These are phyloP conservation scores for Cygnus olor DNA, from an alignment of 2,797 vertebrate genomes.

Conservation along the genomic window DNA sequence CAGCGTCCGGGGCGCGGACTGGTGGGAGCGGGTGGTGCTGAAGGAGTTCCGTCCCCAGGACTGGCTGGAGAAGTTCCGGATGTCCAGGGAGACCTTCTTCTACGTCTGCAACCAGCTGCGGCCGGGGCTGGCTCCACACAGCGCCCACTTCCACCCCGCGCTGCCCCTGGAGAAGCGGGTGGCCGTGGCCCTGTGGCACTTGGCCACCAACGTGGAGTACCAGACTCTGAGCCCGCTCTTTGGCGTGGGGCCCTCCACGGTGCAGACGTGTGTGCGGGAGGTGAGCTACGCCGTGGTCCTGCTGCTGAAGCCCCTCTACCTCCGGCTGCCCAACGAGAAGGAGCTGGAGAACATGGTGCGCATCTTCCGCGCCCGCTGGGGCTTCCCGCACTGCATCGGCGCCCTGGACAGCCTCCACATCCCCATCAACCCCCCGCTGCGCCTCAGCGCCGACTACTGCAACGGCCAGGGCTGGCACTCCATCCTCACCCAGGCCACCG, in stretches of 20 bases:
- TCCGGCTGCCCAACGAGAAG: conserved; percentile 67
- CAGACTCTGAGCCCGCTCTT: conserved; percentile 72
- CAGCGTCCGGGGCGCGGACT: conserved; percentile 57
- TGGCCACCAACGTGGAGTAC: conserved; percentile 76
- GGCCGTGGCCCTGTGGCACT: conserved; percentile 77
- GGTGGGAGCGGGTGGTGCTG: conserved; percentile 78
- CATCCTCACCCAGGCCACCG: conserved; percentile 76
- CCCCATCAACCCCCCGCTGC: conserved; percentile 65
- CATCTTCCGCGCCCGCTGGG: conserved; percentile 75
- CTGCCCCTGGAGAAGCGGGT: conserved; percentile 77
- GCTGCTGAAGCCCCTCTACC: conserved; percentile 76
- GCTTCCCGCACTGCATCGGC: conserved; percentile 79
- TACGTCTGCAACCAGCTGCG: conserved; percentile 75
- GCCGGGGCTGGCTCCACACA: conserved; percentile 62
- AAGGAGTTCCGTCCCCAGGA: conserved; percentile 76
- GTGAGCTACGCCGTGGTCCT: conserved; percentile 74
- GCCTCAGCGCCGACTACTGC: conserved; percentile 65
- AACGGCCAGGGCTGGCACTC: conserved; percentile 74
- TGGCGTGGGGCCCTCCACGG: conserved; percentile 64
- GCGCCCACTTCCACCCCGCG: conserved; percentile 55
- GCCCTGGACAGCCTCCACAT: conserved; percentile 76
- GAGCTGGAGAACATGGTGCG: conserved; percentile 75
- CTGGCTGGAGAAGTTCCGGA: conserved; percentile 80
- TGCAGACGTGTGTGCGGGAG: conserved; percentile 75
- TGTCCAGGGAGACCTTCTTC: conserved; percentile 79